Conservation (phyloP, 2,113 vertebrate genomes). For the Stigmatopora argus region DNA sequence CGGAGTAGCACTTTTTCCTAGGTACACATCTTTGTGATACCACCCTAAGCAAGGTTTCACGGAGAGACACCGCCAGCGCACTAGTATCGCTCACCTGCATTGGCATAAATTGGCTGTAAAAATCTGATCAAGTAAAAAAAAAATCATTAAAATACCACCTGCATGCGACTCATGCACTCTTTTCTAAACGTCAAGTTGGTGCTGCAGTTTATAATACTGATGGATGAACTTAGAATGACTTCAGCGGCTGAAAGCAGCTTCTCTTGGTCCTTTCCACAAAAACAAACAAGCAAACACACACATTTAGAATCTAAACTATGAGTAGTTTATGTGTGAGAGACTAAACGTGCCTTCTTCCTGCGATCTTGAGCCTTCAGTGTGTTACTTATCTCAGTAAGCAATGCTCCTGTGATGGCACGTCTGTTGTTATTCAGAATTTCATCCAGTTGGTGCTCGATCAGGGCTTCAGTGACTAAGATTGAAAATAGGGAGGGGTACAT, state of each 20-base stretch:
- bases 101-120: background rate
- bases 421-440: constrained; percentile 64
- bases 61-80: constrained; percentile 47
- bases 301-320: background rate
- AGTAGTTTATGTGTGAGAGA: background rate
- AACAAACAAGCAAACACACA: constrained; percentile 10
- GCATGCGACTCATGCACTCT: constrained; percentile 64
- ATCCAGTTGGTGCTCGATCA: constrained; percentile 68
- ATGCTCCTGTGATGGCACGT: constrained; percentile 42
- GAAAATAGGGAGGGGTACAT: too few species aligned
- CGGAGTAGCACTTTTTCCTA: constrained; percentile 38
- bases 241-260: constrained; percentile 53
- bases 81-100: constrained; percentile 62
- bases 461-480: constrained; percentile 52
- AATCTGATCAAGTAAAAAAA: too few species aligned
- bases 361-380: constrained; percentile 39
- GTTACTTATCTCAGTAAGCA: constrained; percentile 58
- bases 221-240: constrained; percentile 61
- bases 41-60: constrained; percentile 52
- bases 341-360: constrained; percentile 51
- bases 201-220: constrained; percentile 66
- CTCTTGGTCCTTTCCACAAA: constrained; percentile 47
- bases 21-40: constrained; percentile 54
- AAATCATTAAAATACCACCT: constrained; percentile 43
- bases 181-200: constrained; percentile 65